A percentile compares a stretch with the other conserved stretches of the same genome.
Evolutionary conservation across 2,888 invertebrate genomes (phyloP).

Genomic region (Perizoma flavofasciatum): DNA sequence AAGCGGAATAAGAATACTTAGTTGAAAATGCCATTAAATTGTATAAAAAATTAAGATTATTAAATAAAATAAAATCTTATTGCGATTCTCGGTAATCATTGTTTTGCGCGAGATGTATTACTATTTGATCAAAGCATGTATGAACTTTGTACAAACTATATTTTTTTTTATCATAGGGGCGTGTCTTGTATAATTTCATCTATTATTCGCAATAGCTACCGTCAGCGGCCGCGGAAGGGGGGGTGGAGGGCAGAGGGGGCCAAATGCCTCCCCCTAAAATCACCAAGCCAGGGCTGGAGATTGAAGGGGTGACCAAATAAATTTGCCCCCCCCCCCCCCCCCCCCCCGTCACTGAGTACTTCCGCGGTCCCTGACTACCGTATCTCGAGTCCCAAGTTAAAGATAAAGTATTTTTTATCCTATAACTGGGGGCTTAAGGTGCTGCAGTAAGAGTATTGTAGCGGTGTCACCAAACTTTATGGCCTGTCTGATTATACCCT

Average conservation of each 20-base stretch:
- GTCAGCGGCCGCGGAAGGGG: too few species aligned
- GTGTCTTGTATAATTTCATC: constrained; percentile 41
- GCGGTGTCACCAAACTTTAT: constrained; percentile 23
- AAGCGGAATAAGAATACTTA: background rate
- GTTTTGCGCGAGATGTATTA: constrained; percentile 33
- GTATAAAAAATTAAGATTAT: background rate
- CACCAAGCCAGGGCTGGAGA: too few species aligned
- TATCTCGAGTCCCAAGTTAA: too few species aligned
- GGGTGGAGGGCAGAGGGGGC: too few species aligned
- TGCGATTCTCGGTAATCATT: constrained; percentile 20
- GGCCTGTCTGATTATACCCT: constrained; percentile 38
- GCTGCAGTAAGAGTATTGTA: constrained; percentile 51
- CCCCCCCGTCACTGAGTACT: too few species aligned
- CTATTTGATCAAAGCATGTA: constrained; percentile 35
- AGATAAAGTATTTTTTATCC: too few species aligned
- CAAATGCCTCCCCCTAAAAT: too few species aligned
- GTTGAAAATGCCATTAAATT: background rate
- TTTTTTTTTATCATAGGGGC: constrained; percentile 47
- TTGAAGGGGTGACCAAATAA: too few species aligned
- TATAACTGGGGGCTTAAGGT: background rate
- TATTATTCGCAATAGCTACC: constrained; percentile 38
- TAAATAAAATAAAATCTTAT: too few species aligned
- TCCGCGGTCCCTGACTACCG: too few species aligned
- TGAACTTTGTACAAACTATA: constrained; percentile 48
- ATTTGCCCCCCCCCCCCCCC: too few species aligned